A percentile compares a stretch with the other conserved stretches of the same genome.
These are phyloP conservation scores for Dallia pectoralis DNA, from an alignment of 2,797 vertebrate species.

Conservation along the genomic window DNA sequence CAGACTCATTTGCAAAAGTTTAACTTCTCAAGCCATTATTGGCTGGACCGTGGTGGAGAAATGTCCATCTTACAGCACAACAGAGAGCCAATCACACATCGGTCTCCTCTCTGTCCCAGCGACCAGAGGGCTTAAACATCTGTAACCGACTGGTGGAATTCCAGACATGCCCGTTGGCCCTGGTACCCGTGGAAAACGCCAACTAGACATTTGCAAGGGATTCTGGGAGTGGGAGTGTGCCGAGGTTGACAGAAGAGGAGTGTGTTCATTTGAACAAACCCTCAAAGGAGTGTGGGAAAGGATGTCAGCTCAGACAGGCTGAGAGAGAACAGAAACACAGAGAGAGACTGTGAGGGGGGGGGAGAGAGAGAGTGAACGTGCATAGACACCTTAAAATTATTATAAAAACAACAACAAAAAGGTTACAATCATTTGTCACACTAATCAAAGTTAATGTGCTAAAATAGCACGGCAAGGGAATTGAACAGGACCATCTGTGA, in stretches of 20 bases:
- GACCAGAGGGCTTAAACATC: neutral
- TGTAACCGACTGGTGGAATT: constrained; percentile 3
- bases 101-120: constrained; percentile 15
- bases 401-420: neutral
- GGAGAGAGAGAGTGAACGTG: neutral
- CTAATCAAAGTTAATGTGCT: neutral
- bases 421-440: neutral
- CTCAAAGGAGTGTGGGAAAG: constrained; percentile 32
- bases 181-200: constrained; percentile 33
- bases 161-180: neutral
- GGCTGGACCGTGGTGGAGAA: too few species aligned
- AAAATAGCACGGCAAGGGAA: neutral
- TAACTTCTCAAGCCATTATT: too few species aligned
- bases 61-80: neutral
- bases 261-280: constrained; percentile 32
- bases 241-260: constrained; percentile 29
- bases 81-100: constrained; percentile 1
- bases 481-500: neutral
- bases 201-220: constrained; percentile 14
- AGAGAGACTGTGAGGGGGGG: neutral
- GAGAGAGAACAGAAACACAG: neutral
- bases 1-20: too few species aligned
- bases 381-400: neutral
- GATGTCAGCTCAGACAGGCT: constrained; percentile 22
- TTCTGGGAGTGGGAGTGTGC: constrained; percentile 11